Evolutionary conservation across 2,113 vertebrate genomes (phyloP).

Genomic region (Rhinichthys klamathensis): DNA sequence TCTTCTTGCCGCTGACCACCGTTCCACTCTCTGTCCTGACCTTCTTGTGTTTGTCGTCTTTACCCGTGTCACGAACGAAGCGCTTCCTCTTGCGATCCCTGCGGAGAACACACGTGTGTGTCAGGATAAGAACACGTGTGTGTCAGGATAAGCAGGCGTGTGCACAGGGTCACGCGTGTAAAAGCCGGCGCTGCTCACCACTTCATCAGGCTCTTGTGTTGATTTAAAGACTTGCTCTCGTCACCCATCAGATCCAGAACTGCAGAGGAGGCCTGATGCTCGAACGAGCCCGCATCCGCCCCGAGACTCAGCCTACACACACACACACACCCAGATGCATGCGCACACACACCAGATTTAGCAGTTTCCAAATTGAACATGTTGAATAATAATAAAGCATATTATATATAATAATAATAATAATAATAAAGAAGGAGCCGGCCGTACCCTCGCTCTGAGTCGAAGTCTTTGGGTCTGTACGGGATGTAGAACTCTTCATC

Average conservation of each 20-base stretch:
- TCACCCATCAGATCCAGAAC: conserved; percentile 92
- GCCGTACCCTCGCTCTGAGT: conserved; percentile 89
- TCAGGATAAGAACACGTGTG: background rate
- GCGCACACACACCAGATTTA: background rate
- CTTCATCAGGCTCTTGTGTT: conserved; percentile 82
- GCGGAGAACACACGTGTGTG: background rate
- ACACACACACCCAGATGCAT: background rate
- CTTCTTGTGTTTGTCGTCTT: conserved; percentile 89
- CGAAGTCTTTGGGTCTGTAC: conserved; percentile 91
- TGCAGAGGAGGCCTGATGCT: conserved; percentile 86
- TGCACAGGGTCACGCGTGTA: too few species aligned
- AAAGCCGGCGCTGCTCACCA: conserved; percentile 73
- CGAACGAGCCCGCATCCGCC: conserved; percentile 78
- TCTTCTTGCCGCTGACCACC: conserved; percentile 84
- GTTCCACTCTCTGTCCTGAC: conserved; percentile 85
- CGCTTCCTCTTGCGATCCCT: conserved; percentile 98
- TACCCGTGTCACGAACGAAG: conserved; percentile 85
- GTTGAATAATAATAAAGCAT: background rate
- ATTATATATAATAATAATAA: too few species aligned
- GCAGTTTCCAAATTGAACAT: background rate
- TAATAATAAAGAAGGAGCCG: too few species aligned
- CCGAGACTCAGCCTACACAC: conserved; percentile 80
- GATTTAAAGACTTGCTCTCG: conserved; percentile 76
- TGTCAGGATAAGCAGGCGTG: background rate
- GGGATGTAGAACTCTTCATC: conserved; percentile 89